phyloP scores from a whole-genome alignment of 2,797 vertebrate species.

The Pelochelys cantorii region DNA sequence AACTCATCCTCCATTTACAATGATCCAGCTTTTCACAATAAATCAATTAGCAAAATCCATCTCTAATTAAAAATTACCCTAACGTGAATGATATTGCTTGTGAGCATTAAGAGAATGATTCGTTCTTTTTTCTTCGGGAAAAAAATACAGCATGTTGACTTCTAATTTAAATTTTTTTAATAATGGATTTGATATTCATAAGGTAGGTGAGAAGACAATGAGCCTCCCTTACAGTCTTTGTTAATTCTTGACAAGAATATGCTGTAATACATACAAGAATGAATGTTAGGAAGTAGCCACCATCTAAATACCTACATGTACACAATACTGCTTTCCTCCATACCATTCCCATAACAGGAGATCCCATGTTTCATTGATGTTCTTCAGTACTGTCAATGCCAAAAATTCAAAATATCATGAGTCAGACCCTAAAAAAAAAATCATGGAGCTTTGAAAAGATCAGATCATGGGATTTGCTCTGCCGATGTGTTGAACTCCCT shows the following conservation, averaged over 20 bases:
- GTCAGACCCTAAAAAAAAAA: neutral
- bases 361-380: neutral
- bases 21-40: neutral
- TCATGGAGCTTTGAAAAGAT: neutral
- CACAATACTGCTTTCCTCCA: neutral
- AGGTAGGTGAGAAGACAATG: neutral
- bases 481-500: conserved; percentile 29
- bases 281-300: neutral
- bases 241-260: neutral
- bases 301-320: neutral
- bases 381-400: neutral
- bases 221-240: neutral
- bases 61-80: neutral
- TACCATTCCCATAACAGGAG: neutral
- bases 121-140: neutral
- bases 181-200: neutral
- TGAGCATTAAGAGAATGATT: neutral
- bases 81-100: neutral
- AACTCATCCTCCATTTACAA: neutral
- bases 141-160: neutral
- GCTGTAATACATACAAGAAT: neutral
- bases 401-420: neutral
- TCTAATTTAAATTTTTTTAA: neutral
- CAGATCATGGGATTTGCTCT: rapidly evolving
- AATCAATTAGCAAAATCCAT: neutral